Evolutionary conservation across 2,113 vertebrate genomes (phyloP).

Genomic region (Cariama cristata): DNA sequence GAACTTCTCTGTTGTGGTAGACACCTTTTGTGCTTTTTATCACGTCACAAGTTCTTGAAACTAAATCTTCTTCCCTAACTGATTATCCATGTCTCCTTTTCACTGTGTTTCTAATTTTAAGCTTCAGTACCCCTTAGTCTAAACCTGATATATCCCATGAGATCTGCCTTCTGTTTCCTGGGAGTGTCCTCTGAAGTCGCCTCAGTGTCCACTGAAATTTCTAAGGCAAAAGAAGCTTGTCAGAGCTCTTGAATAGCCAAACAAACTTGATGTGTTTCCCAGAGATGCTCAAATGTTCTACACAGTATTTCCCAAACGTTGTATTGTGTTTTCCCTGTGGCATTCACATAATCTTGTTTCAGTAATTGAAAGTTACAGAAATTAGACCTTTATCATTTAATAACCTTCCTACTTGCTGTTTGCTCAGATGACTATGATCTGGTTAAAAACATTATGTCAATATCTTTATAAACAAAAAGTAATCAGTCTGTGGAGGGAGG

Average conservation of each 20-base stretch:
- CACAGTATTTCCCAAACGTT: not conserved
- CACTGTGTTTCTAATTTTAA: not conserved
- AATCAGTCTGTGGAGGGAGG: not conserved
- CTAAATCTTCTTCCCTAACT: not conserved
- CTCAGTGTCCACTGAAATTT: not conserved
- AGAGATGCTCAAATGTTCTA: not conserved
- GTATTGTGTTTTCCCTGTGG: not conserved
- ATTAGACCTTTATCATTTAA: constrained; percentile 7
- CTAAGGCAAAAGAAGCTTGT: not conserved
- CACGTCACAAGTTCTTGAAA: not conserved
- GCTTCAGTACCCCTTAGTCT: not conserved
- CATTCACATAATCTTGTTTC: not conserved
- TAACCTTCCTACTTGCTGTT: not conserved
- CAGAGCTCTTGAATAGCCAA: not conserved
- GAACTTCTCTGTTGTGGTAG: not conserved
- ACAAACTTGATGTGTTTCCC: not conserved
- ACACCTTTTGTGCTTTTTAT: not conserved
- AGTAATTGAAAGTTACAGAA: constrained; percentile 33
- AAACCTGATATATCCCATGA: not conserved
- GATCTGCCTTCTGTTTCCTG: not conserved
- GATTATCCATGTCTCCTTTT: not conserved
- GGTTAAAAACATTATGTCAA: not conserved
- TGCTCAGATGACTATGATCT: not conserved
- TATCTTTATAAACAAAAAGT: constrained; percentile 1
- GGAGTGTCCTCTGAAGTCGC: not conserved